Base-by-base conservation (phyloP, 1,140 invertebrate genomes). In the Gryllus bimaculatus region DNA sequence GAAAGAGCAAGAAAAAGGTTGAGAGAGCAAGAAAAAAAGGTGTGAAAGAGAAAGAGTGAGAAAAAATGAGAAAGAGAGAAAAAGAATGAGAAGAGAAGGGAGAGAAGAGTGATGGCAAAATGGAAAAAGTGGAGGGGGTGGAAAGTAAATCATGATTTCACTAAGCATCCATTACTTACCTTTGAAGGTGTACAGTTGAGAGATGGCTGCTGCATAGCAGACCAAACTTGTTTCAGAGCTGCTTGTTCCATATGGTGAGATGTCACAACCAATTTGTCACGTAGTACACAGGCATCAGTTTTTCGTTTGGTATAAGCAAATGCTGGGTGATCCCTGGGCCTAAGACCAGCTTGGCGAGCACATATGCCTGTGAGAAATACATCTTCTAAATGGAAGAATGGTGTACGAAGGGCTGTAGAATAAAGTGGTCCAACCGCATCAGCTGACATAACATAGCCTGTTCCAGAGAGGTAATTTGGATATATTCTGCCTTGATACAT, bases 391-490 rank as follows among this genome's bases (percentile, higher is more conserved):
- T 95, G 92, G 80, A 95, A 89, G 54, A 94, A 86, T 8, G 90
- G 89, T 13, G 91, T 93, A 74, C 85, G 85, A 1, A 95, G 83
- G 0, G 94, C 91, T 18, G 91, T 89, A 26, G 89, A 84, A 83
- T 93, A 95, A 10, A 96, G 86, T 79, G 88, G 90, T 39, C 83
- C 83, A 8, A 91, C 91, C 1, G 93, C 88, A 83, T 91, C 90
- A 13, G 89, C 84, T n/a, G 92, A 93, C 86, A 96, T 90, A 1
- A 93, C 89, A 86, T 96, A 96, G 2, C 92, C 93, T 15, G 94
- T 94, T 18, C 95, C 95, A 0, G 94, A 95, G 78, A 96, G 85
- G 86, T 96, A 96, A 80, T 91, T 90, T 8, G 95, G 95, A 88
- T 96, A 96, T 20, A 89, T 87, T 80, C 88, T 86, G 0, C 89